A percentile compares a stretch with the other conserved stretches of the same genome.
Conservation (phyloP, 2,113 vertebrate genomes). For the Psittacus erithacus region DNA sequence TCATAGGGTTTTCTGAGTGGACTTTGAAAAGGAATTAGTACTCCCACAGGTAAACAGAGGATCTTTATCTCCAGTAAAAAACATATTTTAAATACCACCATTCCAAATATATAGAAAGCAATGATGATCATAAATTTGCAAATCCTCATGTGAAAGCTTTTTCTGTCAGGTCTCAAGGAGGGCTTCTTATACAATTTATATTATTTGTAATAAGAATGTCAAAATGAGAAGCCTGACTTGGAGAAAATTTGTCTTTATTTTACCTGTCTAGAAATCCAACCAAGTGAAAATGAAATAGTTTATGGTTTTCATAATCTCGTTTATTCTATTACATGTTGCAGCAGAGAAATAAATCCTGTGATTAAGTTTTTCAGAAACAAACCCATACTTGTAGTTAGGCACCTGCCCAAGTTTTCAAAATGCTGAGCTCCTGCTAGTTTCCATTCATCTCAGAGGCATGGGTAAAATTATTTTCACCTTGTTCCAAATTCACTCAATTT, state of each 20-base stretch:
- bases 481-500: neutral
- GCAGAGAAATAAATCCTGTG: neutral
- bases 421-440: neutral
- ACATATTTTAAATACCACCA: neutral
- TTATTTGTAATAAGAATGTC: neutral
- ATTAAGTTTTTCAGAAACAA: neutral
- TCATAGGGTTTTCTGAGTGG: neutral
- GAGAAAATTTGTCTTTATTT: constrained; percentile 32
- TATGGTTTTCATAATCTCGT: neutral
- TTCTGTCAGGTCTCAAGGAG: neutral
- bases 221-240: neutral
- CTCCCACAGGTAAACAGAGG: neutral
- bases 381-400: neutral
- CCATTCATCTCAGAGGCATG: neutral
- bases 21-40: neutral
- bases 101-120: neutral
- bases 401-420: neutral
- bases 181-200: neutral
- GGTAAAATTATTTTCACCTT: neutral
- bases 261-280: constrained; percentile 12
- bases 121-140: neutral
- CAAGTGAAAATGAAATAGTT: constrained; percentile 20
- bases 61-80: neutral
- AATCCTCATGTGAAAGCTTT: neutral
- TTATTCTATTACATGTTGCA: neutral